phyloP scores from a whole-genome alignment of 2,797 vertebrate species.

The Paedocypris micromegethes region DNA sequence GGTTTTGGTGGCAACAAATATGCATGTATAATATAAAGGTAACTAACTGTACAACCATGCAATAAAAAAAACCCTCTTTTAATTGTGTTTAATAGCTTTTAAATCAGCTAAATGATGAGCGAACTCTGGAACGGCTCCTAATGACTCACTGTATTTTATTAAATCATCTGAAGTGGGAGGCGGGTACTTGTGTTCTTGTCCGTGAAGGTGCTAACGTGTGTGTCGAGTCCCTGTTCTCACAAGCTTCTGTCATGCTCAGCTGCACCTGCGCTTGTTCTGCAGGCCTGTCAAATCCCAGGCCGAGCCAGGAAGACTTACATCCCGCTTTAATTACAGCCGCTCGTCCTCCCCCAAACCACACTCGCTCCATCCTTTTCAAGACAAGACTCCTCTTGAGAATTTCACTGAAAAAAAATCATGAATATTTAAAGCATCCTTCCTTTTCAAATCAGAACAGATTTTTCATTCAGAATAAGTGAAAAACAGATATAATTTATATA shows the following conservation, averaged over 20 bases:
- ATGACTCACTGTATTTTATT: slow-evolving; percentile 30
- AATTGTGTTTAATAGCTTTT: no score
- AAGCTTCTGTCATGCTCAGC: slow-evolving; percentile 89
- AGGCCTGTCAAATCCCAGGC: slow-evolving; percentile 91
- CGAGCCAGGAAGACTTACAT: slow-evolving; percentile 84
- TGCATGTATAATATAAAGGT: no score
- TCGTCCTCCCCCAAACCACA: slow-evolving; percentile 39
- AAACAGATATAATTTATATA: slow-evolving; percentile 45
- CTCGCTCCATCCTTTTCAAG: slow-evolving; percentile 74
- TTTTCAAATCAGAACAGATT: slow-evolving; percentile 61
- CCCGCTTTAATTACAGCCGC: slow-evolving; percentile 91
- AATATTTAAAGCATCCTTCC: slow-evolving; percentile 83
- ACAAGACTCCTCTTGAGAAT: slow-evolving; percentile 76
- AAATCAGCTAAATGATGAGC: no score
- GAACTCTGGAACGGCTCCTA: slow-evolving; percentile 2
- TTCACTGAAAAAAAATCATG: slow-evolving; percentile 74
- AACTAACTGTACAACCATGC: no score
- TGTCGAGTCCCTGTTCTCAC: slow-evolving; percentile 87
- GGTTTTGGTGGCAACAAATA: no score
- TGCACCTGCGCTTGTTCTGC: slow-evolving; percentile 96
- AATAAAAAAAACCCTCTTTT: no score
- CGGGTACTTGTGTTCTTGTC: slow-evolving; percentile 83
- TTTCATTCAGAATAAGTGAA: slow-evolving; percentile 51
- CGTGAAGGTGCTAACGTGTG: slow-evolving; percentile 91
- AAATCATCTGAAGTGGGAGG: slow-evolving; percentile 49